These are phyloP conservation scores for Oasisia sp. DNA, from an alignment of 2,888 invertebrate genomes.

Conservation along the genomic window DNA sequence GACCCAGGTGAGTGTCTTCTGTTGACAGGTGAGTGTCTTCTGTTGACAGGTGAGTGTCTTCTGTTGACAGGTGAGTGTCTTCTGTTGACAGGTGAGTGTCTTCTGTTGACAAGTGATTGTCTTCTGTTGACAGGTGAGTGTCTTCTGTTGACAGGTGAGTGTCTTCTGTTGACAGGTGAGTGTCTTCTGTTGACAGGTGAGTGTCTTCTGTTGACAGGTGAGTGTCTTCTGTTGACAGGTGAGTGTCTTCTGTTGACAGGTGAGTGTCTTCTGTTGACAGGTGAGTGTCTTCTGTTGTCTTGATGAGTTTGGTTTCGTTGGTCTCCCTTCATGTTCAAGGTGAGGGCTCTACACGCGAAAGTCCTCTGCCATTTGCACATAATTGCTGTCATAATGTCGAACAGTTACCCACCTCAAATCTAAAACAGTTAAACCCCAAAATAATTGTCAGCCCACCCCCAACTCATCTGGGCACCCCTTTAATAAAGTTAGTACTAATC, in stretches of 20 bases:
- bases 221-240: conserved; percentile 36
- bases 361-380: no score
- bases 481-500: no score
- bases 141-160: conserved; percentile 36
- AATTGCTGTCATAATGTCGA: no score
- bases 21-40: not conserved
- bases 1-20: conserved; percentile 49
- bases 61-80: conserved; percentile 36
- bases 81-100: conserved; percentile 36
- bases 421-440: no score
- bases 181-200: conserved; percentile 36
- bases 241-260: conserved; percentile 33
- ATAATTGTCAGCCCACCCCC: no score
- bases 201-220: conserved; percentile 35
- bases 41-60: conserved; percentile 35
- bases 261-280: conserved; percentile 33
- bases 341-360: no score
- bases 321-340: no score
- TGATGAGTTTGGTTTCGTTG: no score
- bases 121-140: conserved; percentile 39
- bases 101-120: no score
- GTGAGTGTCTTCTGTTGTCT: conserved; percentile 30
- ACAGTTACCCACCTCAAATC: no score
- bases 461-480: no score
- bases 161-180: conserved; percentile 35